Evolutionary conservation across 2,888 invertebrate genomes (phyloP), one percentile per base, ranked within the genome.

Genomic region (Boloria euphrosyne): DNA sequence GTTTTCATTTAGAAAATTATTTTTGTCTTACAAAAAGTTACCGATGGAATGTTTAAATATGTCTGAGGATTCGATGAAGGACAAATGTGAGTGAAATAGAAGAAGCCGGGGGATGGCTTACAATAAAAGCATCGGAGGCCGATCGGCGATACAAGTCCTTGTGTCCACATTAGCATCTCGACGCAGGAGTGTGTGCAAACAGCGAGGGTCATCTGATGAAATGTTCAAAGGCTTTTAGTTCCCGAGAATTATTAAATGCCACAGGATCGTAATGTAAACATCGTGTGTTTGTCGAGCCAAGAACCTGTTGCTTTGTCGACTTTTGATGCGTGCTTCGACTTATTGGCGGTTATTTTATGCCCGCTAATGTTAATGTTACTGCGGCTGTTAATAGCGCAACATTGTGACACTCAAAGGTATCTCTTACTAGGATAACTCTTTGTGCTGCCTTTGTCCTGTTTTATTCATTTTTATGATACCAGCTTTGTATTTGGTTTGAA

Each of bases 171-270:
- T 90, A 91, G 91, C 91, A 90, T 90, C 89, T 90, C 90, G 85
- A 84, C 81, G 80, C 85, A 89, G 88, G 87, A 90, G 91, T 90
- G 85, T 89, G 87, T 89, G 91, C 91, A 92, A 91, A 92, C 92
- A 92, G 76, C 82, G 85, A 89, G 91, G 91, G 91, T 91, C 92
- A 92, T 90, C 91, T 90, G 90, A 92, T 92, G 91, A 91, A 90
- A 92, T 92, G 91, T 92, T 91, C 91, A 90, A 92, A 92, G 91
- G 89, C 92, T 92, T 92, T 92, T 92, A 92, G 91, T 91, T 92
- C 92, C 92, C 90, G 91, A 91, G 91, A 90, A 92, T 91, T 91
- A 92, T 92, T 92, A 90, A 92, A 91, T 90, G 87, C 85, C 85
- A 87, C 91, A 91, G 92, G 92, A 91, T 90, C 86, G 87, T 90